Evolutionary conservation across 2,113 vertebrate genomes (phyloP), one percentile per base, ranked within the genome.

Genomic region (Argyrosomus japonicus): DNA sequence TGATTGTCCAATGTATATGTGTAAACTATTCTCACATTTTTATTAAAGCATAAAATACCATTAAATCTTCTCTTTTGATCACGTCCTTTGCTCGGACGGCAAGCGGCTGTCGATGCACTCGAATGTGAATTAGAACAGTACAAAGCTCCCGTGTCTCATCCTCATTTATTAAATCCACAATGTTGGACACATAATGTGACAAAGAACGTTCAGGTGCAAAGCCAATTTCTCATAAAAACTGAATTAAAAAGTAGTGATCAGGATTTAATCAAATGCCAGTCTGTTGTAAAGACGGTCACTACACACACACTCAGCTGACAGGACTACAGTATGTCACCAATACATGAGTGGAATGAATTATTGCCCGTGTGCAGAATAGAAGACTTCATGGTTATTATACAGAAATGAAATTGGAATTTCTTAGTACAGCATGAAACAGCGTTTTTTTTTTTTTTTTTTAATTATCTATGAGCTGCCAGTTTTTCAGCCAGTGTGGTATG

Each of bases 11-110:
- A 72, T 95, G 95, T 96, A 95, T 93, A 94, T 95, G 94, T 96
- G 94, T 96, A 95, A 95, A 95, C 94, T 95, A 94, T 95, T 94
- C 90, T 91, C 93, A 94, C 90, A 80, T 95, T 96, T 96, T 93
- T 95, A 96, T 94, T 96, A 95, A 95, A 95, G 93, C 94, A 92
- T 90, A 94, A 95, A 94, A 94, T 86, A 79, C 89, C 88, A 82
- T 74, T 61, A 19, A 71, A 85, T 21, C 4, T 14, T 27, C 1
- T 75, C 8, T 40, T 45, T 4, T 21, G 5, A 5, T 48, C 10
- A 2, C 11, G 51, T 50, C 21, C 4, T 57, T 72, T n/a, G 32
- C 13, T 53, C 32, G 27, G 9, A 27, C 11, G 48, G 18, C 5
- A 13, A 6, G 9, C 4, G 5, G 11, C 57, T 21, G 36, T 40